Evolutionary conservation across 2,113 vertebrate species (phyloP), one percentile per base, ranked within the genome.

Genomic region (Hemibagrus wyckioides): DNA sequence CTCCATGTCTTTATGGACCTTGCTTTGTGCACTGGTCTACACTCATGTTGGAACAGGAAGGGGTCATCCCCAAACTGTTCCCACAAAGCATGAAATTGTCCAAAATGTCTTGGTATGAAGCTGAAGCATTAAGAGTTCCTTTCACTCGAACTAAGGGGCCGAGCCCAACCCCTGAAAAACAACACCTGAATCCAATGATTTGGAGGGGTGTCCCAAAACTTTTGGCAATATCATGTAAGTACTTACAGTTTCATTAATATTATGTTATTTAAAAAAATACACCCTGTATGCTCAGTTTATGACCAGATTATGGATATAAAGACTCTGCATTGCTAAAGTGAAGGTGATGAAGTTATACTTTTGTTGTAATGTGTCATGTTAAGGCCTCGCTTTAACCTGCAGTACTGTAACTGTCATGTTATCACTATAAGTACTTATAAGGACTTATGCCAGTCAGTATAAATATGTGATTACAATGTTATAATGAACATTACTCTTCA

Each of bases 341-440:
- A 61, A 28, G 59, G 25, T 56, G 52, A 15, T 56, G 52, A 56
- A 56, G 52, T 23, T 57, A 61, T 10, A 9, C 2, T 63, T 39
- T 10, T 39, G 36, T 41, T 41, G 69, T 48, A 28, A 10, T 48
- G 28, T 76, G 11, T 76, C 39, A 23, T 33, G 41, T 76, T n/a
- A 76, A 76, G 9, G 41, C 69, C 2, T 41, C 75, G 10, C 6
- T 15, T 14, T 75, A 28, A 48, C 39, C 23, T 75, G 4, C 41
- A 75, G 69, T 48, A 48, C 23, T 28, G 36, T 10, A 30, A 67
- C 14, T 69, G 2, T 36, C 59, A 63, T 14, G 28, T n/a, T 63
- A 69, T 69, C 65, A 36, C 33, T 36, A 71, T 71, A 71, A 71
- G 67, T 71, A 71, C 67, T 71, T 71, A 76, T 76, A n/a, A 48